phyloP scores from a whole-genome alignment of 2,888 invertebrate genomes.

The Mamestra brassicae region DNA sequence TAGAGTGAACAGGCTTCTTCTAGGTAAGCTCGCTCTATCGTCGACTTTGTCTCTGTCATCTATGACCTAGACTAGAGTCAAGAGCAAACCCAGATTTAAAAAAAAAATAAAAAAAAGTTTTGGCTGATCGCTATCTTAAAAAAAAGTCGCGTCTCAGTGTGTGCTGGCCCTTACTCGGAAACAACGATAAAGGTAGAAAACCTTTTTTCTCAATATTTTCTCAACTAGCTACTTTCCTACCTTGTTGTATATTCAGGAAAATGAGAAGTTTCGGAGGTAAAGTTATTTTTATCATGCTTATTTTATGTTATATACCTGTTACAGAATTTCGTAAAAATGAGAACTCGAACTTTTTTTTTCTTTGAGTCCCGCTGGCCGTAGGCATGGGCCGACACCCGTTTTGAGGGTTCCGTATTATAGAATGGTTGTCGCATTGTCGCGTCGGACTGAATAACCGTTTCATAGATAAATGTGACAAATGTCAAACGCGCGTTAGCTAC shows the following conservation, averaged over 20 bases:
- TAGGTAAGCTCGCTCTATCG: no score
- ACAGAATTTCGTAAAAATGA: conserved; percentile 19
- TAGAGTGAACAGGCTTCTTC: no score
- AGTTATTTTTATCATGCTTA: conserved; percentile 31
- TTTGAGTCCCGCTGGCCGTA: neutral
- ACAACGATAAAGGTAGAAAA: conserved; percentile 20
- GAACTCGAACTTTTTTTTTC: neutral
- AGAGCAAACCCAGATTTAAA: no score
- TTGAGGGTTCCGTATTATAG: no score
- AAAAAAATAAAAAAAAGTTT: no score
- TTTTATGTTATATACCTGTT: conserved; percentile 25
- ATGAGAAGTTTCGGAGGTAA: conserved; percentile 28
- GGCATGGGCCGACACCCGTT: no score
- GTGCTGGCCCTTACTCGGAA: neutral
- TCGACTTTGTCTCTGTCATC: no score
- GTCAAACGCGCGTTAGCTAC: no score
- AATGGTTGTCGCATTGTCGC: neutral
- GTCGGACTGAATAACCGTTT: neutral
- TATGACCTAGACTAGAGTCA: no score
- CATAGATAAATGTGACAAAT: no score
- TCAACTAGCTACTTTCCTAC: neutral
- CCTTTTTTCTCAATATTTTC: conserved; percentile 33
- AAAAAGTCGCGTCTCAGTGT: neutral
- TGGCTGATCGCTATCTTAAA: no score
- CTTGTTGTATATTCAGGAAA: conserved; percentile 26